Conservation (phyloP, 2,888 invertebrate species). For the Tuta absoluta region DNA sequence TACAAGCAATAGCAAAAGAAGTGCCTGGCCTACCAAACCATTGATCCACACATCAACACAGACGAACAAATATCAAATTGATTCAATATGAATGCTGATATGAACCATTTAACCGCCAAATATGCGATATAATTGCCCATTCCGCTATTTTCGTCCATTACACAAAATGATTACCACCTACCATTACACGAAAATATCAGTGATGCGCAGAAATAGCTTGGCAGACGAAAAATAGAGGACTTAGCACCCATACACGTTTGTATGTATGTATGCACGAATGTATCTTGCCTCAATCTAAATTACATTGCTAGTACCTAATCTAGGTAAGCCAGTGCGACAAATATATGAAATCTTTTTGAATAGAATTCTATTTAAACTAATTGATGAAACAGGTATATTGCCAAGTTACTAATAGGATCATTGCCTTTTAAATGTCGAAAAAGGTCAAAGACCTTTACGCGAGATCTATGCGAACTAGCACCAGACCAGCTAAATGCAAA, state of each 20-base stretch:
- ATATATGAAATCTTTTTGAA: not conserved
- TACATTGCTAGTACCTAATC: not conserved
- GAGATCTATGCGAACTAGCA: not conserved
- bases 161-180: slow-evolving; percentile 11
- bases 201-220: slow-evolving; percentile 25
- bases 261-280: too few species aligned
- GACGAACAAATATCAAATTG: not conserved
- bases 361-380: not conserved
- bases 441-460: slow-evolving; percentile 1
- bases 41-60: not conserved
- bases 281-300: too few species aligned
- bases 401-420: slow-evolving; percentile 1
- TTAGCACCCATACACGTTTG: too few species aligned
- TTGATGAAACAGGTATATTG: not conserved
- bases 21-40: too few species aligned
- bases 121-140: slow-evolving; percentile 38
- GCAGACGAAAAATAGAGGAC: not conserved
- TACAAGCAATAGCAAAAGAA: not conserved
- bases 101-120: not conserved
- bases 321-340: not conserved
- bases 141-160: slow-evolving; percentile 35
- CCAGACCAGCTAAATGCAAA: not conserved
- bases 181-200: slow-evolving; percentile 13
- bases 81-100: not conserved
- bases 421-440: slow-evolving; percentile 13